A percentile compares a stretch with the other conserved stretches of the same genome.
Conservation (phyloP, 2,888 invertebrate species). For the Mythimna ferrago region DNA sequence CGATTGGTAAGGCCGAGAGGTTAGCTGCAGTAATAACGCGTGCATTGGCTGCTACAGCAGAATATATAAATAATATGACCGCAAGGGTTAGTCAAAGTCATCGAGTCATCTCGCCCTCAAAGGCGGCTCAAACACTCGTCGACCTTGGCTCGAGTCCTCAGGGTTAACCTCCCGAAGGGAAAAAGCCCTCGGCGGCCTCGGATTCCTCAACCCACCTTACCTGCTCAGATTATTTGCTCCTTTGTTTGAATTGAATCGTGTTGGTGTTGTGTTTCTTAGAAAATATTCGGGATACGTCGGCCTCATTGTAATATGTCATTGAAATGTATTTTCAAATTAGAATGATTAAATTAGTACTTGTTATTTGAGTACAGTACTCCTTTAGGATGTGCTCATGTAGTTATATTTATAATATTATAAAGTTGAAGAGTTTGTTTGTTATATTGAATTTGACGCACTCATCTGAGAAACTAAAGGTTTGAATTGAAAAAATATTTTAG, state of each 20-base stretch:
- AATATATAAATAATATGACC: constrained; percentile 75
- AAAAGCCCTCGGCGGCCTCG: constrained; percentile 80
- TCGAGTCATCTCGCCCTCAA: constrained; percentile 82
- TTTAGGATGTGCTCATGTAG: background rate
- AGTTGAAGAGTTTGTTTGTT: too few relatives aligned
- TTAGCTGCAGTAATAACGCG: constrained; percentile 76
- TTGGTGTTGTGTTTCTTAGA: constrained; percentile 60
- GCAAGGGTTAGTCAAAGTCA: constrained; percentile 85
- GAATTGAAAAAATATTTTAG: too few relatives aligned
- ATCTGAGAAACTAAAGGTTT: too few relatives aligned
- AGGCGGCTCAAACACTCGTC: constrained; percentile 81
- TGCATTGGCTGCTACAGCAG: constrained; percentile 77
- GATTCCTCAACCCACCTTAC: constrained; percentile 78
- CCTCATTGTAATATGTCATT: constrained; percentile 20
- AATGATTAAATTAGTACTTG: constrained; percentile 13
- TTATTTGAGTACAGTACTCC: background rate
- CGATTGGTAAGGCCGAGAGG: constrained; percentile 59
- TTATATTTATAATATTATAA: too few relatives aligned
- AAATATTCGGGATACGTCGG: constrained; percentile 47
- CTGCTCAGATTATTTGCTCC: constrained; percentile 73
- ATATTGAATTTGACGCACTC: too few relatives aligned
- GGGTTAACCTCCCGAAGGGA: constrained; percentile 83
- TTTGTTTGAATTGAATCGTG: constrained; percentile 71
- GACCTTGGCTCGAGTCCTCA: constrained; percentile 82
- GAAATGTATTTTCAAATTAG: constrained; percentile 4